Evolutionary conservation across 2,797 vertebrate species (phyloP).

Genomic region (Neomorphus geoffroyi): DNA sequence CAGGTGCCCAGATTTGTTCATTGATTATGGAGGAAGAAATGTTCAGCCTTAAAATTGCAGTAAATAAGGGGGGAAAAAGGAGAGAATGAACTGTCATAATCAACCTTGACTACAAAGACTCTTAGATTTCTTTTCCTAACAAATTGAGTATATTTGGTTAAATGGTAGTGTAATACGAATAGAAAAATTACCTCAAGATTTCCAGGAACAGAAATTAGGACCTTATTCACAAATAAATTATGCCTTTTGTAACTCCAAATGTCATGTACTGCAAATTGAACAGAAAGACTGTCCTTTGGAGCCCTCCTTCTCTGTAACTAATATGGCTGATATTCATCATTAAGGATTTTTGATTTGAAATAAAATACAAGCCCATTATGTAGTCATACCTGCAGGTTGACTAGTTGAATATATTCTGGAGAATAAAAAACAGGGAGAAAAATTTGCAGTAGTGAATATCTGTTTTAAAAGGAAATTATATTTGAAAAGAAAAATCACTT

Average conservation of each 20-base stretch:
- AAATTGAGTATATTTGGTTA: neutral
- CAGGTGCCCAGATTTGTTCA: neutral
- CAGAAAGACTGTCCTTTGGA: neutral
- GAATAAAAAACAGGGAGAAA: neutral
- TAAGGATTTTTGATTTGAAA: neutral
- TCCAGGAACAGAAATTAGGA: constrained; percentile 11
- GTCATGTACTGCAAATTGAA: neutral
- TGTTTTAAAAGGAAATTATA: neutral
- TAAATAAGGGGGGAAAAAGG: neutral
- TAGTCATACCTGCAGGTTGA: neutral
- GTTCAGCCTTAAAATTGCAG: neutral
- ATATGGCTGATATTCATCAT: neutral
- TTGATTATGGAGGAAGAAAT: neutral
- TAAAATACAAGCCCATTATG: neutral
- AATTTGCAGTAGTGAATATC: neutral
- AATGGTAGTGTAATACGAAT: neutral
- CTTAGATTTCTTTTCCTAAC: neutral
- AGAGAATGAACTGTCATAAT: neutral
- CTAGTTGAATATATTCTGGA: neutral
- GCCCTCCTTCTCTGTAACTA: neutral
- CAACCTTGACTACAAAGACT: neutral
- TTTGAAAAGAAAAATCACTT: neutral
- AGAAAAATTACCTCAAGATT: neutral
- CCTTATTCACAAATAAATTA: constrained; percentile 55
- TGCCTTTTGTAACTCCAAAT: constrained; percentile 22